Conservation (phyloP, 1,140 invertebrate genomes). For the Pygmarrhopalites habei region DNA sequence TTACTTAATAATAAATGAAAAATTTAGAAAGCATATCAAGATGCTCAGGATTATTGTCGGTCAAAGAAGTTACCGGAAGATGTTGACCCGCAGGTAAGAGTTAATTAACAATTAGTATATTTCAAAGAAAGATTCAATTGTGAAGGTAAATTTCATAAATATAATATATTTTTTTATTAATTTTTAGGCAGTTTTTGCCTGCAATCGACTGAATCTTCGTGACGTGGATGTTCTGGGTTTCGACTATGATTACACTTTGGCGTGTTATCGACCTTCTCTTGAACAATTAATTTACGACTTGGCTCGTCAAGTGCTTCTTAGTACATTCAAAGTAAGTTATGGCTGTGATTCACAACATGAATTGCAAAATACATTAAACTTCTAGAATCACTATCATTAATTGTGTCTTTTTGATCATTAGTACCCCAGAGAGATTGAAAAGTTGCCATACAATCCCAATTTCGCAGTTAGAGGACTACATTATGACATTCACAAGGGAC, state of each 20-base stretch:
- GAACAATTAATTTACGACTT: slow-evolving; percentile 88
- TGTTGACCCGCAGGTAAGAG: slow-evolving; percentile 70
- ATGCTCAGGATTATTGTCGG: slow-evolving; percentile 30
- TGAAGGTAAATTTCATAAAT: no score
- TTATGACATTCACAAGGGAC: slow-evolving; percentile 91
- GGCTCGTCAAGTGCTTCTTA: slow-evolving; percentile 75
- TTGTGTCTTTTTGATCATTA: no score
- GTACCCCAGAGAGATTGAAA: slow-evolving; percentile 81
- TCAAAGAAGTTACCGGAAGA: slow-evolving; percentile 77
- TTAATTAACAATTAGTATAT: no score
- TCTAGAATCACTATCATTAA: no score
- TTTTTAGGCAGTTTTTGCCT: slow-evolving; percentile 93
- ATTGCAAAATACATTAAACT: no score
- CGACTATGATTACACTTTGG: slow-evolving; percentile 97
- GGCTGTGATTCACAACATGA: no score
- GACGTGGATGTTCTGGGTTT: slow-evolving; percentile 95
- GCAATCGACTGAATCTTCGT: slow-evolving; percentile 85
- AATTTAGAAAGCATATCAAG: slow-evolving; percentile 36
- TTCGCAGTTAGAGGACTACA: slow-evolving; percentile 54
- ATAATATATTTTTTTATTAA: no score
- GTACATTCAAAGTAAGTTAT: slow-evolving; percentile 79
- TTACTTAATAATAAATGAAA: no score
- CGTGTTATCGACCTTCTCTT: slow-evolving; percentile 85
- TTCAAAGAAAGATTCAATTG: no score
- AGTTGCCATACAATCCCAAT: slow-evolving; percentile 66